A percentile compares a stretch with the other conserved stretches of the same genome.
Conservation (phyloP, 2,113 vertebrate species). For the Mugil cephalus region DNA sequence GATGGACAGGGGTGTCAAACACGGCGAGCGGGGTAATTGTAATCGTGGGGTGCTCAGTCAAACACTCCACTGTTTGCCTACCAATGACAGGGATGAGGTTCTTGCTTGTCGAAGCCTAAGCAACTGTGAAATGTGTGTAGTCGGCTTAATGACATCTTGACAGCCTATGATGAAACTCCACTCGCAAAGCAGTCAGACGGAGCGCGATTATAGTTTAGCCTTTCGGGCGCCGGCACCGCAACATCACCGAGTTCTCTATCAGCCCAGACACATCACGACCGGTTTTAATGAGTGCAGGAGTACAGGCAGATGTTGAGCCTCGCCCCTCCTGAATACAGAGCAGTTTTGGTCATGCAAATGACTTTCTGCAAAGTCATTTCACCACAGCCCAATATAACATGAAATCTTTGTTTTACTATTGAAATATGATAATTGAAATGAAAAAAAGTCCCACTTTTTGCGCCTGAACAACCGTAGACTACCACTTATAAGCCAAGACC, state of each 20-base stretch:
- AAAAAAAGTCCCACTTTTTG: too few relatives aligned
- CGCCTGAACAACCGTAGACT: too few relatives aligned
- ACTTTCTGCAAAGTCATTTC: slow-evolving; percentile 34
- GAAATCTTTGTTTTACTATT: background rate
- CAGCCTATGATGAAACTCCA: slow-evolving; percentile 59
- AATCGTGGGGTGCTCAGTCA: slow-evolving; percentile 38
- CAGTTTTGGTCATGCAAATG: slow-evolving; percentile 38
- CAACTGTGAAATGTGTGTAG: slow-evolving; percentile 68
- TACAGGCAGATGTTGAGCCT: slow-evolving; percentile 49
- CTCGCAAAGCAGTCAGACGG: slow-evolving; percentile 28
- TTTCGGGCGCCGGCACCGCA: slow-evolving; percentile 11
- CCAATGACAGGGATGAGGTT: slow-evolving; percentile 42
- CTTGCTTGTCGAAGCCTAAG: slow-evolving; percentile 63
- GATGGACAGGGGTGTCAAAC: slow-evolving; percentile 47
- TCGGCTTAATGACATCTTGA: slow-evolving; percentile 60
- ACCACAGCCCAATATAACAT: slow-evolving; percentile 10
- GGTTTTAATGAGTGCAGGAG: slow-evolving; percentile 28
- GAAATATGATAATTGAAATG: too few relatives aligned
- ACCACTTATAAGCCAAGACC: too few relatives aligned
- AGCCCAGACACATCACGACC: slow-evolving; percentile 26
- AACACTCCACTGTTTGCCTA: slow-evolving; percentile 58
- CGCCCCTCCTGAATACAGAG: slow-evolving; percentile 16
- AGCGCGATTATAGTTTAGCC: slow-evolving; percentile 29
- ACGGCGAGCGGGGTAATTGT: slow-evolving; percentile 53
- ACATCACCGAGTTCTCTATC: slow-evolving; percentile 33